A percentile compares a stretch with the other conserved stretches of the same genome.
Conservation (phyloP, 2,113 vertebrate genomes). For the Cinclus cinclus region DNA sequence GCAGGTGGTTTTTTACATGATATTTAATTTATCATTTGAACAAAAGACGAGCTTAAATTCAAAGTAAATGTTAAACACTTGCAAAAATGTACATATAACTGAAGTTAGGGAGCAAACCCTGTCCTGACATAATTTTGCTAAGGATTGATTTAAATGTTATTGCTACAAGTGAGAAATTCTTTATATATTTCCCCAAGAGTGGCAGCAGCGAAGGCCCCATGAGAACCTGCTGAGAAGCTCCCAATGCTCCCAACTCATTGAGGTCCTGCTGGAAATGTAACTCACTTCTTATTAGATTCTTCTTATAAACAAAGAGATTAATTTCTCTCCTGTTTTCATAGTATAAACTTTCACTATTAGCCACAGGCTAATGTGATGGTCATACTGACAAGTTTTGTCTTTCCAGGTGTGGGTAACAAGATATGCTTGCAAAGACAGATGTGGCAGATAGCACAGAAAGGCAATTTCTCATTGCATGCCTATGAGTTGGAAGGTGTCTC, state of each 20-base stretch:
- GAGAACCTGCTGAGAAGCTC: neutral
- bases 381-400: neutral
- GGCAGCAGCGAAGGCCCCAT: neutral
- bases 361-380: neutral
- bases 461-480: neutral
- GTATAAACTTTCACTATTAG: neutral
- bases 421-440: neutral
- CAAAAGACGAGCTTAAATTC: neutral
- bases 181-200: neutral
- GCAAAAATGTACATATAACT: neutral
- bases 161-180: neutral
- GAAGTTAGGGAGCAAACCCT: neutral
- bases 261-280: neutral
- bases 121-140: neutral
- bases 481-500: neutral
- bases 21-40: slow-evolving; percentile 7
- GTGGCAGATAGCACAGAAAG: neutral
- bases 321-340: neutral
- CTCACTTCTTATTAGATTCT: neutral
- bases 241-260: neutral
- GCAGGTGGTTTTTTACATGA: neutral
- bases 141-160: neutral
- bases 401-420: neutral
- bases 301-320: neutral
- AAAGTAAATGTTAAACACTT: slow-evolving; percentile 26